A percentile compares a stretch with the other conserved stretches of the same genome.
Evolutionary conservation across 2,113 vertebrate species (phyloP).

Genomic region (Plestiodon gilberti): DNA sequence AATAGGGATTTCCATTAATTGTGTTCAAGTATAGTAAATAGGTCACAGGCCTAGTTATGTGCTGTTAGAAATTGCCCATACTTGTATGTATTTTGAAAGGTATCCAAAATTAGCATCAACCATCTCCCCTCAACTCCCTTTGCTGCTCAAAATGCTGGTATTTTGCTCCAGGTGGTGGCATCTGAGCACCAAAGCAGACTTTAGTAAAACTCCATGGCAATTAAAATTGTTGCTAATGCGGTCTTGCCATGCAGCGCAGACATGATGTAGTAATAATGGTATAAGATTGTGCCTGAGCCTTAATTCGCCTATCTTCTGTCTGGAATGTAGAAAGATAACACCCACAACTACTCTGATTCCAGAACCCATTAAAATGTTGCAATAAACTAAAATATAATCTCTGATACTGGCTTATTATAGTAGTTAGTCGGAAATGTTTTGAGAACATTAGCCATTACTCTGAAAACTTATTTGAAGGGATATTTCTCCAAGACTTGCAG

Average conservation of each 20-base stretch:
- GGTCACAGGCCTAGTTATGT: neutral
- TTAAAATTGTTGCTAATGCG: conserved; percentile 23
- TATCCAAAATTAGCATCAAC: conserved; percentile 17
- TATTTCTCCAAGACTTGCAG: neutral
- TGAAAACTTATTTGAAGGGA: too few species aligned
- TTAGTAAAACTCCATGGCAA: conserved; percentile 5
- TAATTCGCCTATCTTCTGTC: neutral
- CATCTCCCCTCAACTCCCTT: neutral
- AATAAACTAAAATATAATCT: neutral
- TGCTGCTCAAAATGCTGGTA: neutral
- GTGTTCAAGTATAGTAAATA: conserved; percentile 25
- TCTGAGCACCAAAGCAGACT: conserved; percentile 3
- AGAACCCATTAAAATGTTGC: too few species aligned
- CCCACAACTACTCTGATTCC: neutral
- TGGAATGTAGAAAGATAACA: neutral
- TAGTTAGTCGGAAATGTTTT: neutral
- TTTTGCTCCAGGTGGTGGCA: conserved; percentile 21
- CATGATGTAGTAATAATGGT: neutral
- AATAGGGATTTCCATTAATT: conserved; percentile 36
- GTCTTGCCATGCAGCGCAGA: neutral
- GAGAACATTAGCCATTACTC: too few species aligned
- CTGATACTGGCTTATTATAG: neutral
- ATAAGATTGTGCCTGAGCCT: neutral
- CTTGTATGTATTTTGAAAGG: neutral
- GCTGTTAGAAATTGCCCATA: conserved; percentile 13